Evolutionary conservation across 2,888 invertebrate species (phyloP), one percentile per base, ranked within the genome.

Genomic region (Eilema griseolum): DNA sequence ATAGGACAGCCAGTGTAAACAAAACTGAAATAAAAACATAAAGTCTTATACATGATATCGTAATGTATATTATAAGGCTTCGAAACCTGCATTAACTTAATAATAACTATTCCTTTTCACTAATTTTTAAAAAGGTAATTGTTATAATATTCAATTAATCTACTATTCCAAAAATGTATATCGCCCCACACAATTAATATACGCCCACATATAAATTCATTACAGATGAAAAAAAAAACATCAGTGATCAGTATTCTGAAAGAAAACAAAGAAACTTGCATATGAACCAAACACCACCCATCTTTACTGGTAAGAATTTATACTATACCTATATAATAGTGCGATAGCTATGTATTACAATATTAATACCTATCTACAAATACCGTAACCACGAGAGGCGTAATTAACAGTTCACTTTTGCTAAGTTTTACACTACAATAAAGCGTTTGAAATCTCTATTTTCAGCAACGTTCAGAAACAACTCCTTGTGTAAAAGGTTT

Each of bases 401-500:
- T 62, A 5, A 62, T 37, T 37, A 62, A 62, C 24, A 24, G 10
- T 37, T 37, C 16, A 3, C 16, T 37, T 37, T n/a, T n/a, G n/a
- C n/a, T n/a, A n/a, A n/a, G n/a, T n/a, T n/a, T n/a, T n/a, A n/a
- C n/a, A 62, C 24, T 14, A 62, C 8, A 31, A 14, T 8, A 10
- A 41, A 28, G 16, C 16, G 20, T 46, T 46, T 61, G 16, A 37
- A 61, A 46, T 26, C 12, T 10, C 26, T 28, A 26, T 63, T 46
- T 63, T 41, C 4, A 63, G 41, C 11, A 26, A 20, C 3, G n/a
- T n/a, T 46, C 41, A n/a, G 46, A 46, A 63, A 26, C 26, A 65
- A n/a, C 56, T 61, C 46, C 37, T 28, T 65, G 12, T 26, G 65
- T 61, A 75, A n/a, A 75, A 69, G 46, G 52, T 52, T 71, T 28